Conservation (phyloP, 1,140 invertebrate genomes). For the Eulimnadia texana region DNA sequence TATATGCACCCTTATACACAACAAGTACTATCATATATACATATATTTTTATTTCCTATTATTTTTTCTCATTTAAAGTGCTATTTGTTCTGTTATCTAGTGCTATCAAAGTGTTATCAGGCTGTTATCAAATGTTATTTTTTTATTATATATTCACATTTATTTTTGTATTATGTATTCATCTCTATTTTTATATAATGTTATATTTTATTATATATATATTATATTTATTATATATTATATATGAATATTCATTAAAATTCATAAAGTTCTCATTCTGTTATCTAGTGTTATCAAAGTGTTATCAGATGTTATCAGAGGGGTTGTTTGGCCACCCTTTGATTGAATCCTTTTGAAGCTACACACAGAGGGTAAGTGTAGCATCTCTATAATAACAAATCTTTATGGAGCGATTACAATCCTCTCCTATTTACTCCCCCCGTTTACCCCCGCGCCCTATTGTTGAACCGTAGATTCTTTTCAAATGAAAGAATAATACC, state of each 20-base stretch:
- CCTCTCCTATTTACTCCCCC: not conserved
- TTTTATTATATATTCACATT: not conserved
- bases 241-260: too few species aligned
- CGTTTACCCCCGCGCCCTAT: too few species aligned
- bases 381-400: not conserved
- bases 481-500: not conserved
- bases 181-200: not conserved
- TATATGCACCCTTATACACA: not conserved
- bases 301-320: too few species aligned
- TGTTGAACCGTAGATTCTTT: not conserved
- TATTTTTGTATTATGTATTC: not conserved
- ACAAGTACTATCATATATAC: not conserved
- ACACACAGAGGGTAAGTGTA: too few species aligned
- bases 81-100: not conserved
- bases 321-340: too few species aligned
- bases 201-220: not conserved
- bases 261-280: too few species aligned
- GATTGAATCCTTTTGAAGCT: too few species aligned
- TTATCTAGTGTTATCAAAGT: too few species aligned
- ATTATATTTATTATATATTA: too few species aligned
- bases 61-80: not conserved
- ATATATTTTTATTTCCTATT: not conserved
- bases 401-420: not conserved
- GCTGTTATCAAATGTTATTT: not conserved
- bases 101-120: not conserved